A percentile compares a stretch with the other conserved stretches of the same genome.
Conservation (phyloP, 2,113 vertebrate species). For the Sigmodon hispidus region DNA sequence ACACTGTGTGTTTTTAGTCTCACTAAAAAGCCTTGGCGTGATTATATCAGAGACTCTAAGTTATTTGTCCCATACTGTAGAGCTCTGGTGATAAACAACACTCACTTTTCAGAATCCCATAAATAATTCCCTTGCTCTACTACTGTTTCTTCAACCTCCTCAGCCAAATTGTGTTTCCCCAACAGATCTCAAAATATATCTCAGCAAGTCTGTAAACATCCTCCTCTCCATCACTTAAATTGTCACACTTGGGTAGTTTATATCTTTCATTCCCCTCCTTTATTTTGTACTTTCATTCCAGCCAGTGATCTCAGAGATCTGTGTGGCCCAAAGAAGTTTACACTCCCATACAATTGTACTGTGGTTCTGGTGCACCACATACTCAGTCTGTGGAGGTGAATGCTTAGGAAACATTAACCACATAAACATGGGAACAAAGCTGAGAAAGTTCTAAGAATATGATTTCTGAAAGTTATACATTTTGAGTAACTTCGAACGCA, state of each 20-base stretch:
- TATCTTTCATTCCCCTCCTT: background rate
- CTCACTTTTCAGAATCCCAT: slow-evolving; percentile 1
- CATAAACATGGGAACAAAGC: background rate
- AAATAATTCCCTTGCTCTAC: slow-evolving; percentile 60
- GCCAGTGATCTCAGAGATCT: slow-evolving; percentile 53
- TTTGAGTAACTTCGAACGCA: background rate
- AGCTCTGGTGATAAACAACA: slow-evolving; percentile 51
- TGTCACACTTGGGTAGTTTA: slow-evolving; percentile 43
- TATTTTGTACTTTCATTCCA: slow-evolving; percentile 11
- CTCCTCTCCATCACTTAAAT: slow-evolving; percentile 67
- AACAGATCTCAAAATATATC: slow-evolving; percentile 63
- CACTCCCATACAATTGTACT: background rate
- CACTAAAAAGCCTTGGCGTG: background rate
- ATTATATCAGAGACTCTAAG: background rate
- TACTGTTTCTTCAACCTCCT: slow-evolving; percentile 35
- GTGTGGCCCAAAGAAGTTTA: background rate
- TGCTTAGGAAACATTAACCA: slow-evolving; percentile 15
- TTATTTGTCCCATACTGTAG: slow-evolving; percentile 23
- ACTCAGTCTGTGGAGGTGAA: slow-evolving; percentile 4
- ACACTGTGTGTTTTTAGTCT: background rate
- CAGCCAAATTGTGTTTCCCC: slow-evolving; percentile 50
- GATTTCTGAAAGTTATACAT: background rate
- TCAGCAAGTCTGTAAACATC: slow-evolving; percentile 51
- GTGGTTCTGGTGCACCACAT: background rate
- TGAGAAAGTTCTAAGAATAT: background rate